Conservation (phyloP, 1,140 invertebrate species). For the Apis laboriosa region DNA sequence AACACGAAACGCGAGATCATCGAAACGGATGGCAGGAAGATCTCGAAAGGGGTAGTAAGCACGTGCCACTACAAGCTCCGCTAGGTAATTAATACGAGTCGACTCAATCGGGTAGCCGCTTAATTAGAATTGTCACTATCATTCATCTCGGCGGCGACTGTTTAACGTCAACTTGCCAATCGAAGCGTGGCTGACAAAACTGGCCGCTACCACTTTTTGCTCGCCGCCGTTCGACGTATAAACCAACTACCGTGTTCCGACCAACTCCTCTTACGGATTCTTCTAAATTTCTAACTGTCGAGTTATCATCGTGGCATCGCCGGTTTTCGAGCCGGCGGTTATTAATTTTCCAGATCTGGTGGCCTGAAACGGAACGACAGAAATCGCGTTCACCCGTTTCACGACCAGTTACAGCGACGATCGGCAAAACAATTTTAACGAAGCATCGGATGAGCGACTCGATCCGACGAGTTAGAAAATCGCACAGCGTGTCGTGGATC, state of each 20-base stretch:
- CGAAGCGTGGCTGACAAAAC: slow-evolving; percentile 50
- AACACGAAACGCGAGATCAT: background rate
- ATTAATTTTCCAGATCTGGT: slow-evolving; percentile 21
- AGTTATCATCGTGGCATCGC: background rate
- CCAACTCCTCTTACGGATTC: slow-evolving; percentile 24
- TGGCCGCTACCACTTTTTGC: slow-evolving; percentile 50
- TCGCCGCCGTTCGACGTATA: slow-evolving; percentile 19
- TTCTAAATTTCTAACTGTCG: slow-evolving; percentile 3
- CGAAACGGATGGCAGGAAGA: background rate
- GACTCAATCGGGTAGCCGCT: slow-evolving; percentile 31
- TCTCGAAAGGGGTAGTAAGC: background rate
- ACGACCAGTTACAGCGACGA: background rate
- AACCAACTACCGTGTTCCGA: slow-evolving; percentile 29
- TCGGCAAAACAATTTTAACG: background rate
- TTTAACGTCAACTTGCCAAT: slow-evolving; percentile 52
- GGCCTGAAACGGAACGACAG: background rate
- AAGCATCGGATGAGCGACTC: background rate
- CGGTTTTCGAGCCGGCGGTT: background rate
- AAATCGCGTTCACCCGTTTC: background rate
- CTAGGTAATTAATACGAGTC: slow-evolving; percentile 41
- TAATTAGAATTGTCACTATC: slow-evolving; percentile 57
- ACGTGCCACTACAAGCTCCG: background rate
- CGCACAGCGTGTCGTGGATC: background rate
- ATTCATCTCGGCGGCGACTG: slow-evolving; percentile 48
- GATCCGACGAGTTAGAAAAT: slow-evolving; percentile 20